Conservation (phyloP, 2,113 vertebrate species). For the Herpetotheres cachinnans region DNA sequence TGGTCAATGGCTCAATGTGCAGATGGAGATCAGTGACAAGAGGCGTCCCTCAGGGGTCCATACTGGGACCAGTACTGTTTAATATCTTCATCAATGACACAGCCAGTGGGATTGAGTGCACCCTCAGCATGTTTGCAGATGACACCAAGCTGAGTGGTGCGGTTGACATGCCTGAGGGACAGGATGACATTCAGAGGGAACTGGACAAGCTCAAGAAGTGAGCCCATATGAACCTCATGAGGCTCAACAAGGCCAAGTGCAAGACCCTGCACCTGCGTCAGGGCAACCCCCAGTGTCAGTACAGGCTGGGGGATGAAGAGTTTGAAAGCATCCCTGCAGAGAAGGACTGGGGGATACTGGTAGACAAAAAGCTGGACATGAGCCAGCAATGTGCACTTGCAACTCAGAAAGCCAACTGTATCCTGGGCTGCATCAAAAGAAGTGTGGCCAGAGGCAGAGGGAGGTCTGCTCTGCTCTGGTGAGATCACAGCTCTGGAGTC, state of each 20-base stretch:
- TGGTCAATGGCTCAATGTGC: background rate
- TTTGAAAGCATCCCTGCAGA: too few species aligned
- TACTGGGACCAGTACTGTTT: background rate
- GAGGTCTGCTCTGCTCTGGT: accelerated
- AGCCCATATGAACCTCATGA: background rate
- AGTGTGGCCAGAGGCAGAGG: accelerated
- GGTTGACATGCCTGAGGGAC: accelerated
- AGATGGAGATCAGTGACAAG: background rate
- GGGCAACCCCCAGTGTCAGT: too few species aligned
- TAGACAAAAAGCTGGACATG: too few species aligned
- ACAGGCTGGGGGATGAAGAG: too few species aligned
- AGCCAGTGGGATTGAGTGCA: accelerated
- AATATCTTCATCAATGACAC: background rate
- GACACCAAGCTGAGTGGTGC: background rate
- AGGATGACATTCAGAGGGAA: background rate
- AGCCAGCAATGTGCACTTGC: accelerated
- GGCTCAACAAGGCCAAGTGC: background rate
- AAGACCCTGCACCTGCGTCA: too few species aligned
- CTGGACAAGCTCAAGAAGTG: background rate
- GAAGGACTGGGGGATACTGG: too few species aligned
- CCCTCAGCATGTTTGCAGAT: background rate
- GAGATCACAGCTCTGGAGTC: background rate
- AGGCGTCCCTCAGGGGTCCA: background rate
- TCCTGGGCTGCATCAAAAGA: background rate
- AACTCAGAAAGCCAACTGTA: background rate